Evolutionary conservation across 2,888 invertebrate genomes (phyloP).

Genomic region (Drosophila yooni): DNA sequence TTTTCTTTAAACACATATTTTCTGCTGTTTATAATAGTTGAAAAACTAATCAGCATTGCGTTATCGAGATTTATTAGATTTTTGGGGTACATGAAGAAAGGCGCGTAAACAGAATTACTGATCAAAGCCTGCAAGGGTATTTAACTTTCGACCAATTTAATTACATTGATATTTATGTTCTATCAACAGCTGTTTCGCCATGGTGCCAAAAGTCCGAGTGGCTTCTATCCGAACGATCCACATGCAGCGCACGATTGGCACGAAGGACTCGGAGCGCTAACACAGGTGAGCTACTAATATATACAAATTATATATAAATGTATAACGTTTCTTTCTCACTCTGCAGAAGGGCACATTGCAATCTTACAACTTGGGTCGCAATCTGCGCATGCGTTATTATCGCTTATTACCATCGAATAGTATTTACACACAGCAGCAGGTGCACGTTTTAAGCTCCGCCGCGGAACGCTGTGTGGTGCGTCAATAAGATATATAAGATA

Average conservation of each 20-base stretch:
- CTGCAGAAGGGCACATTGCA: slow-evolving; percentile 91
- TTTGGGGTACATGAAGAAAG: background rate
- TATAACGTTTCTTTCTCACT: slow-evolving; percentile 9
- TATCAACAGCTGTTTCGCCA: slow-evolving; percentile 83
- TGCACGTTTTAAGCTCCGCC: slow-evolving; percentile 90
- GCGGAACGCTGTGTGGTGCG: slow-evolving; percentile 89
- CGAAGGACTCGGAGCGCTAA: slow-evolving; percentile 92
- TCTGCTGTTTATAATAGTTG: background rate
- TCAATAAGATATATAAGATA: slow-evolving; percentile 38
- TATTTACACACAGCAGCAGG: slow-evolving; percentile 87
- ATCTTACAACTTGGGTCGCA: slow-evolving; percentile 90
- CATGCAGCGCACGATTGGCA: slow-evolving; percentile 91
- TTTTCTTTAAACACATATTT: background rate
- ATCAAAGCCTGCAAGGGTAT: background rate
- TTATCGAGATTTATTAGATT: background rate
- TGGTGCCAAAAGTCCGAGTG: slow-evolving; percentile 87
- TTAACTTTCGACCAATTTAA: background rate
- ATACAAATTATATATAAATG: background rate
- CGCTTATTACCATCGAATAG: slow-evolving; percentile 87
- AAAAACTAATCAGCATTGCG: background rate
- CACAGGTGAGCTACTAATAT: slow-evolving; percentile 83
- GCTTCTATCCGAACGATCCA: slow-evolving; percentile 92
- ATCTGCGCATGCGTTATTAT: slow-evolving; percentile 89
- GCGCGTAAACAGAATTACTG: background rate
- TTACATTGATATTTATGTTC: background rate